Base-by-base conservation (phyloP, 2,797 vertebrate genomes). In the Phataginus tetradactyla region DNA sequence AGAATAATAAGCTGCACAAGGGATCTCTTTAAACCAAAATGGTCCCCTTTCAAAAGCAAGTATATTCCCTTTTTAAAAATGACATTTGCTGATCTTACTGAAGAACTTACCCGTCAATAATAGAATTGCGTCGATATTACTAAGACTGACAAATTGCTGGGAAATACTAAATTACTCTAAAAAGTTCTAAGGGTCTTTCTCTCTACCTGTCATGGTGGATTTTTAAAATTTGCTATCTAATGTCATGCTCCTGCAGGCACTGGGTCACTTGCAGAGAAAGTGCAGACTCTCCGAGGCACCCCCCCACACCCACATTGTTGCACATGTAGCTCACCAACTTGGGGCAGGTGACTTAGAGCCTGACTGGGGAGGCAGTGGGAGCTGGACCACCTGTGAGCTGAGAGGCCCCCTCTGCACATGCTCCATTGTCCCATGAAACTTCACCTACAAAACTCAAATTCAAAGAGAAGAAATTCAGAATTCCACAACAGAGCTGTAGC, bases 141-240 rank as follows among this genome's bases (percentile, higher is more conserved):
- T 64, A 53, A 66, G n/a, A 39, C 20, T 71, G 63, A 53, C 21
- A 32, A 9, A 68, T 86, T 92, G 51, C 37, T 39, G 53, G 66
- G 49, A 85, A 85, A 85, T 61, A 29, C 57, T 86, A 25, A 61
- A 42, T 83, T 17, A 49, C 20, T 69, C 63, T 45, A 69, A 79
- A 79, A 81, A 68, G 10, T 45, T 63, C 39, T 20, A 71, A 87
- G 29, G 2, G 37, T 80, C 29, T 83, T 15, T 69, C 4, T 39
- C 25, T 39, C 29, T 27, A 6, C 11, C 71, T 34, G 9, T 42
- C 6, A 34, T 0, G 11, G 1, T 59, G n/a, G 14, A 0, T 69
- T 77, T 71, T 32, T 45, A 11, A 2, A 45, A n/a, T 83, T 84
- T 71, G 37, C 49, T 75, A 4, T 39, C 69, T 37, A 4, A 55